Evolutionary conservation across 92 coral and sea anemone genomes (phyloP).

Genomic region (Virgularia gustaviana): DNA sequence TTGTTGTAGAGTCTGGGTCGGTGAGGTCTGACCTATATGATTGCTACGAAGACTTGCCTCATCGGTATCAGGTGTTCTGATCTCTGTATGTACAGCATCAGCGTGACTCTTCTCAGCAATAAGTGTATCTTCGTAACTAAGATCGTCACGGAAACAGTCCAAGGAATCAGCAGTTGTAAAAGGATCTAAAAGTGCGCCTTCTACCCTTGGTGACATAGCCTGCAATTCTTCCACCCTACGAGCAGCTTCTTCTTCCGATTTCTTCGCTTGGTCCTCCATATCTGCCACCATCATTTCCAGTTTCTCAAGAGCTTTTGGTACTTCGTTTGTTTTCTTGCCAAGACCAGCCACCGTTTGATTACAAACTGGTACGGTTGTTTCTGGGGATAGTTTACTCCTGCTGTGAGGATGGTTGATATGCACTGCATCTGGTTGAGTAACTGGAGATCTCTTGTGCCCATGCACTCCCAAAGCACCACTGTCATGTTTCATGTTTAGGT

Average conservation of each 20-base stretch:
- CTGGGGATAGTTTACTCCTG: conserved; percentile 27
- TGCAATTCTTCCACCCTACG: conserved; percentile 52
- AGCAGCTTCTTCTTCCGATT: conserved; percentile 69
- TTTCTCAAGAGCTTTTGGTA: conserved; percentile 77
- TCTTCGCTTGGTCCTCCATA: conserved; percentile 63
- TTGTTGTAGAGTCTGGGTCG: too few relatives aligned
- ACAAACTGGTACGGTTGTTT: not conserved
- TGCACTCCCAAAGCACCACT: not conserved
- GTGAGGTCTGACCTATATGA: too few relatives aligned
- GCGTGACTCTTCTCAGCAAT: too few relatives aligned
- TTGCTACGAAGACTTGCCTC: too few relatives aligned
- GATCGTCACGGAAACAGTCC: too few relatives aligned
- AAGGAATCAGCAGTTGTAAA: too few relatives aligned
- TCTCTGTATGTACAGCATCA: too few relatives aligned
- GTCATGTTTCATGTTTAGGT: not conserved
- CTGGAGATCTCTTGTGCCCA: too few relatives aligned
- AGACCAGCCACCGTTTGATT: not conserved
- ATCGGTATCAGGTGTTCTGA: too few relatives aligned
- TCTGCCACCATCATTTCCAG: conserved; percentile 97
- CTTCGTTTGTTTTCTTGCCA: conserved; percentile 17
- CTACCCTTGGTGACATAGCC: not conserved
- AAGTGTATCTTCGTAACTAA: too few relatives aligned
- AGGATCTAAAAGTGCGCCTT: conserved; percentile 14
- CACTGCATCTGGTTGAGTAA: too few relatives aligned
- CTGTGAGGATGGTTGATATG: too few relatives aligned